A percentile compares a stretch with the other conserved stretches of the same genome.
Conservation (phyloP, 2,113 vertebrate species). For the Piprites chloris region DNA sequence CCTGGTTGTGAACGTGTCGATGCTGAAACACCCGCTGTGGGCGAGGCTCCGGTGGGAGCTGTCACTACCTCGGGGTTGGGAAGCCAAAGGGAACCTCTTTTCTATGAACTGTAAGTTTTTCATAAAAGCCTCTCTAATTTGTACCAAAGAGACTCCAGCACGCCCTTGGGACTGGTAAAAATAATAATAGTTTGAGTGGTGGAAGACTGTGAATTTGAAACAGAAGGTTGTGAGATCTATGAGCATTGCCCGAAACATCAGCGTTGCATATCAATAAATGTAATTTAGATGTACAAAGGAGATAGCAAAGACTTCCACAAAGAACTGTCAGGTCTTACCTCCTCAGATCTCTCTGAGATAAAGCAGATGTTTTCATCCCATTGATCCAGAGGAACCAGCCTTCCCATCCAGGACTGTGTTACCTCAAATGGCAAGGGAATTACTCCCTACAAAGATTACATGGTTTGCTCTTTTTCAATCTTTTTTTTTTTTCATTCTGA, state of each 20-base stretch:
- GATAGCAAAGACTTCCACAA: not conserved
- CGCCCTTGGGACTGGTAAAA: conserved; percentile 54
- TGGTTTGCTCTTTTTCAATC: not conserved
- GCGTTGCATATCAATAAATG: not conserved
- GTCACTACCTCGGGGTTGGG: not conserved
- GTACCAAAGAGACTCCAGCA: conserved; percentile 38
- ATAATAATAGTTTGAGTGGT: conserved; percentile 58
- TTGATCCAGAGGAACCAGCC: not conserved
- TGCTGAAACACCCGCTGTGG: not conserved
- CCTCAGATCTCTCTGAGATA: not conserved
- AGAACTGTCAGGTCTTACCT: conserved; percentile 18
- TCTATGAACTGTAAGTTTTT: conserved; percentile 42
- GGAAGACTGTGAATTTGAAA: conserved; percentile 56
- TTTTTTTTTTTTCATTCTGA: not conserved
- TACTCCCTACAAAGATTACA: not conserved
- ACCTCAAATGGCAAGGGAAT: not conserved
- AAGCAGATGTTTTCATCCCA: conserved; percentile 31
- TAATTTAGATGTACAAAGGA: conserved; percentile 27
- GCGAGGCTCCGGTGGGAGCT: not conserved
- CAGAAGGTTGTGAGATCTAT: conserved; percentile 43
- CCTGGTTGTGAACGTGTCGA: not conserved
- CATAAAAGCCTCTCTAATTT: conserved; percentile 51
- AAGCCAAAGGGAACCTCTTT: not conserved
- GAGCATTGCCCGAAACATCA: not conserved
- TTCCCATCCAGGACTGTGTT: not conserved